Conservation (phyloP, 2,797 vertebrate species). For the Graptemys geographica region DNA sequence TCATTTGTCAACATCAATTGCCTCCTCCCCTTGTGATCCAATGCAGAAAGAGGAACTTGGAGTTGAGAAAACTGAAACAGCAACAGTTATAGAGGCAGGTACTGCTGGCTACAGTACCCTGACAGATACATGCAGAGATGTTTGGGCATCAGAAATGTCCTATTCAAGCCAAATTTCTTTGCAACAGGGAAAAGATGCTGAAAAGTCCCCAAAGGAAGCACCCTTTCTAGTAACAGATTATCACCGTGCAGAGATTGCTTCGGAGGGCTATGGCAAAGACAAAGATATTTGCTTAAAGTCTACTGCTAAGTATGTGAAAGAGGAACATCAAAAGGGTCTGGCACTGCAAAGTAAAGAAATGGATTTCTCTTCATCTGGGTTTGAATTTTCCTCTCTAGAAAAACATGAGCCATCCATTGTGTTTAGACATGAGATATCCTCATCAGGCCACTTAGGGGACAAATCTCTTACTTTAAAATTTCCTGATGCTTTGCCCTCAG, state of each 20-base stretch:
- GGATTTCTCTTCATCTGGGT: slow-evolving; percentile 79
- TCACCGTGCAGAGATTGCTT: not conserved
- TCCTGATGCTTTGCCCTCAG: slow-evolving; percentile 70
- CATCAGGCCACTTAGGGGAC: slow-evolving; percentile 82
- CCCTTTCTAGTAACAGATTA: slow-evolving; percentile 32
- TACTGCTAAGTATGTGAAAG: not conserved
- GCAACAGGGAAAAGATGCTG: slow-evolving; percentile 25
- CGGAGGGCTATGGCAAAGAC: not conserved
- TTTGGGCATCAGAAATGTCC: slow-evolving; percentile 11
- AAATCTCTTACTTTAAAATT: slow-evolving; percentile 80
- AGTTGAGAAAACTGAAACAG: not conserved
- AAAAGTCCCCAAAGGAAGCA: slow-evolving; percentile 22
- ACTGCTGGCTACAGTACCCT: slow-evolving; percentile 18
- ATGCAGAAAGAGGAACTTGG: slow-evolving; percentile 28
- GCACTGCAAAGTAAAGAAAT: slow-evolving; percentile 74
- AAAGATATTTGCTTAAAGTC: not conserved
- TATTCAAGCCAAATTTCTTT: slow-evolving; percentile 28
- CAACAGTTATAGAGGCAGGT: accelerated
- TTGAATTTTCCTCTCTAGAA: slow-evolving; percentile 88
- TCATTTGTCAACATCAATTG: slow-evolving; percentile 31
- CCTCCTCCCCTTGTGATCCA: slow-evolving; percentile 26
- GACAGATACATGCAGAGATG: not conserved
- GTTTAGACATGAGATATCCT: slow-evolving; percentile 72
- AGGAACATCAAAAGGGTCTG: slow-evolving; percentile 46
- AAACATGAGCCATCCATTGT: slow-evolving; percentile 83